These are phyloP conservation scores for Pongo abelii DNA, from an alignment of 2,113 vertebrate species.

Conservation along the genomic window DNA sequence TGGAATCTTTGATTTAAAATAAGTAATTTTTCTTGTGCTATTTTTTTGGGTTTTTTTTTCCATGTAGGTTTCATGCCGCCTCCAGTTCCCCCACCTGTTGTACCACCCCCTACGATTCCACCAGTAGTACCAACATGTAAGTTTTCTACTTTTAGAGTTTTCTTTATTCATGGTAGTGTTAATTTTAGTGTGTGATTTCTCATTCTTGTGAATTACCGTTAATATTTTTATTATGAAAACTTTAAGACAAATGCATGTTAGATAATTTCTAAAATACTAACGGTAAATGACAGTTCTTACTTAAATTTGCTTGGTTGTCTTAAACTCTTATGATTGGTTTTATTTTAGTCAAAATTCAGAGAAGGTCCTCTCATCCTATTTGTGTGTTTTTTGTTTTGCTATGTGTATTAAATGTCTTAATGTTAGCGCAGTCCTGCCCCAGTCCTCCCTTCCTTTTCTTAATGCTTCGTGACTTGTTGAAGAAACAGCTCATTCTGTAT, in stretches of 20 bases:
- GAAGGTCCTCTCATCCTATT: not conserved
- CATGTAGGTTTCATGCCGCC: constrained; percentile 92
- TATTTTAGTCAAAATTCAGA: constrained; percentile 17
- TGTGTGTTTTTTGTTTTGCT: not conserved
- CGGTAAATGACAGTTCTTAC: not conserved
- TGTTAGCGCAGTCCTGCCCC: not conserved
- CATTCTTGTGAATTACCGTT: not conserved
- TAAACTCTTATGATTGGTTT: not conserved
- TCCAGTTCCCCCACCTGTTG: constrained; percentile 87
- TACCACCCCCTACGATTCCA: constrained; percentile 88
- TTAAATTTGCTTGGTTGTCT: not conserved
- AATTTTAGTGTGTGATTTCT: not conserved
- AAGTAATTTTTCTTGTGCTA: not conserved
- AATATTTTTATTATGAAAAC: not conserved
- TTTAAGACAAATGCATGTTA: not conserved
- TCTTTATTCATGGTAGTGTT: not conserved
- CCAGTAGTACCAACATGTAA: constrained; percentile 90
- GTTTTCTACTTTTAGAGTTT: constrained; percentile 70
- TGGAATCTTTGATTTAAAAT: constrained; percentile 24
- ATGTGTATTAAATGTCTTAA: constrained; percentile 8
- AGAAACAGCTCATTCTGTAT: not conserved
- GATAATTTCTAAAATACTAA: not conserved
- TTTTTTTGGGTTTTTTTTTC: not conserved
- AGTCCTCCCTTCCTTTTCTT: not conserved
- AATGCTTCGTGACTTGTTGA: not conserved